A percentile compares a stretch with the other conserved stretches of the same genome.
phyloP scores from a whole-genome alignment of 2,797 vertebrate species.

The Epinephelus malabaricus region DNA sequence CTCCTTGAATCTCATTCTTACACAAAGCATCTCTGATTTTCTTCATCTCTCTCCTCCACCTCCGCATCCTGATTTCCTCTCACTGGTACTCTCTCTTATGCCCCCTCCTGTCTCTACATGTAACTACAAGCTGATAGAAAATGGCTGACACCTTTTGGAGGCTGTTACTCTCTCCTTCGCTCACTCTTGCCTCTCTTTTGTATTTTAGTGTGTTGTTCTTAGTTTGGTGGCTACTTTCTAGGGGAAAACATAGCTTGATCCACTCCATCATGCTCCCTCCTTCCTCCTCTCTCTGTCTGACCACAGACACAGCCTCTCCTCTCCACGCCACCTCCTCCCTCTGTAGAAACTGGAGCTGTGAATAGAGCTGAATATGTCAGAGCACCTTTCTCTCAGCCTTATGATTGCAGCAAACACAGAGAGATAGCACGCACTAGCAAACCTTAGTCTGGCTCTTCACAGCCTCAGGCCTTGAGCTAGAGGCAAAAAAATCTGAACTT shows the following conservation, averaged over 20 bases:
- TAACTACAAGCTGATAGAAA: constrained; percentile 64
- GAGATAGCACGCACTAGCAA: background rate
- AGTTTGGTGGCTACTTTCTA: background rate
- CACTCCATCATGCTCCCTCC: background rate
- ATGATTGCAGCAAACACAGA: constrained; percentile 21
- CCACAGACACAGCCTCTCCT: constrained; percentile 2
- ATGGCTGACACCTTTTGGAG: constrained; percentile 54
- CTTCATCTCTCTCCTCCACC: constrained; percentile 54
- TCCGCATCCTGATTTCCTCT: constrained; percentile 56
- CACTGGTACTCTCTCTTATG: constrained; percentile 54
- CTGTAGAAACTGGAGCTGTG: constrained; percentile 16
- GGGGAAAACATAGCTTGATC: background rate
- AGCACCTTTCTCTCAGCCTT: constrained; percentile 17
- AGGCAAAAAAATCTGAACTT: background rate
- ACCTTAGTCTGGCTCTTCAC: constrained; percentile 2
- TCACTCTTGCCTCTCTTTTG: background rate
- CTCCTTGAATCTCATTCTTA: constrained; percentile 31
- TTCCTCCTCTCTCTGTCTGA: constrained; percentile 9
- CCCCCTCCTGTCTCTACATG: constrained; percentile 74
- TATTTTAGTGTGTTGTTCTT: background rate
- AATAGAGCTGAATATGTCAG: constrained; percentile 31
- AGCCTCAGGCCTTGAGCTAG: background rate
- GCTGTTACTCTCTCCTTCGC: constrained; percentile 3
- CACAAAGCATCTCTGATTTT: constrained; percentile 56
- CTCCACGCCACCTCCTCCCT: background rate